Conservation (phyloP, 2,113 vertebrate genomes). For the Accipiter cooperii region DNA sequence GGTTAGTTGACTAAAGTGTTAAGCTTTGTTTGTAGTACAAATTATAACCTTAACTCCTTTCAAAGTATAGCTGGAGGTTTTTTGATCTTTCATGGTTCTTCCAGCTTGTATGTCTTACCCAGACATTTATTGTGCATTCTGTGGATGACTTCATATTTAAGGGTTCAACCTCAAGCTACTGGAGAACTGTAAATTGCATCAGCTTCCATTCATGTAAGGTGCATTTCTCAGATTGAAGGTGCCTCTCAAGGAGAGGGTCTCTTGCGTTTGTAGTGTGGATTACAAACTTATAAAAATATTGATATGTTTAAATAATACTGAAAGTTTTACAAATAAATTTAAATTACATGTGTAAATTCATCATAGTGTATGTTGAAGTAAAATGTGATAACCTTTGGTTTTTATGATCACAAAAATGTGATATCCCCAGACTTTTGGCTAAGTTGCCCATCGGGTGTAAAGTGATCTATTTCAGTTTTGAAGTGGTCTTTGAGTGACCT, state of each 20-base stretch:
- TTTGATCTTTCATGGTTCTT: not conserved
- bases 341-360: not conserved
- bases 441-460: not conserved
- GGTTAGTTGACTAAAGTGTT: constrained; percentile 65
- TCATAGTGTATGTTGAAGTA: not conserved
- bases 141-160: not conserved
- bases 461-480: not conserved
- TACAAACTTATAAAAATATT: not conserved
- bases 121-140: not conserved
- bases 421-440: not conserved
- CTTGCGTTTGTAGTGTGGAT: not conserved
- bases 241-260: not conserved
- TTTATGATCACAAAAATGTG: not conserved
- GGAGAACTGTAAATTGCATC: not conserved
- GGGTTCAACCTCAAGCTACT: not conserved
- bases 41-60: constrained; percentile 29
- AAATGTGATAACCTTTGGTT: not conserved
- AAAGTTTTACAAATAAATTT: not conserved
- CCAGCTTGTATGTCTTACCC: not conserved
- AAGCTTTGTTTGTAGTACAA: constrained; percentile 55
- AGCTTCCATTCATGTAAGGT: not conserved
- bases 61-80: constrained; percentile 33
- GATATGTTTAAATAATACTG: not conserved
- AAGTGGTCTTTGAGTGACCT: not conserved
- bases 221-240: not conserved